Conservation (phyloP, 2,888 invertebrate species). For the Drepana falcataria region DNA sequence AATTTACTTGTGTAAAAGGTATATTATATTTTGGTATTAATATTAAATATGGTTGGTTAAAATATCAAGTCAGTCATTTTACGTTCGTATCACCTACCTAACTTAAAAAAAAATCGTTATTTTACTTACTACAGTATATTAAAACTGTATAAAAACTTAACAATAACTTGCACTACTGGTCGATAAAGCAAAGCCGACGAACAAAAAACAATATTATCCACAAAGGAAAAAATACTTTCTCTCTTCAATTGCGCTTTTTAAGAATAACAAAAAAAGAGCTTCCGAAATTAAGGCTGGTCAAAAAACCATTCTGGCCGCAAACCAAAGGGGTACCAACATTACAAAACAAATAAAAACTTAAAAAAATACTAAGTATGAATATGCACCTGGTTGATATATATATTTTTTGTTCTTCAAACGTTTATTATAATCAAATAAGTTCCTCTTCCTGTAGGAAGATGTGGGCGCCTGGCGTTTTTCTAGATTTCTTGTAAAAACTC, state of each 20-base stretch:
- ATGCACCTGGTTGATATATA: constrained; percentile 64
- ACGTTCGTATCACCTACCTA: no score
- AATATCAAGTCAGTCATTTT: no score
- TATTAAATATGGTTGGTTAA: no score
- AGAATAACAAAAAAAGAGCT: constrained; percentile 32
- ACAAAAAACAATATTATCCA: no score
- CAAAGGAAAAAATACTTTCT: constrained; percentile 18
- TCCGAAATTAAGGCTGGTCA: constrained; percentile 37
- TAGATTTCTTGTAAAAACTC: constrained; percentile 33
- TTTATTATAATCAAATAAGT: constrained; percentile 76
- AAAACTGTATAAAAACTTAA: no score
- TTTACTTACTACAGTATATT: no score
- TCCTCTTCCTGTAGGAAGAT: constrained; percentile 74
- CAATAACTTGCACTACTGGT: no score
- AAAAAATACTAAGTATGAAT: constrained; percentile 54
- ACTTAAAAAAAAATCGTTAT: no score
- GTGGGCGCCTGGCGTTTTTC: constrained; percentile 61
- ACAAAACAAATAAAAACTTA: constrained; percentile 51
- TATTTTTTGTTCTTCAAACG: constrained; percentile 59
- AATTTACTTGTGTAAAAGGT: background rate
- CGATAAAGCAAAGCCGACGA: no score
- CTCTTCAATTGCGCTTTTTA: constrained; percentile 49
- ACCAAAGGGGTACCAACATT: constrained; percentile 55
- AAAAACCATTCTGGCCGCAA: constrained; percentile 30
- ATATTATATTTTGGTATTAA: no score